A percentile compares a stretch with the other conserved stretches of the same genome.
phyloP scores from a whole-genome alignment of 2,888 invertebrate genomes.

The Corbicula japonica region DNA sequence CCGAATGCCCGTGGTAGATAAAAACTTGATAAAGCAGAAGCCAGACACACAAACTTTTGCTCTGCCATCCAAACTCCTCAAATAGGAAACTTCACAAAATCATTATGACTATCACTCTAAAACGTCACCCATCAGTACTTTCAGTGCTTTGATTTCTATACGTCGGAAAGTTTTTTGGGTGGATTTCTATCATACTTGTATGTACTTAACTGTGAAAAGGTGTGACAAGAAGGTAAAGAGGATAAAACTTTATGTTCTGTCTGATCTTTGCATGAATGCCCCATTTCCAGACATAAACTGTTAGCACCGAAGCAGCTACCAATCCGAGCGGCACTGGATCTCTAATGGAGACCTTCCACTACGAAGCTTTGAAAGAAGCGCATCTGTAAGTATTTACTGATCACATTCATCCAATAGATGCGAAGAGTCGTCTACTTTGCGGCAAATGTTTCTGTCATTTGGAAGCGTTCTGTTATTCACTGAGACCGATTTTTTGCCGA shows the following conservation, averaged over 20 bases:
- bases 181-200: no score
- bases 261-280: conserved; percentile 79
- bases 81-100: no score
- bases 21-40: no score
- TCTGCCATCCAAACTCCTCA: no score
- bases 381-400: conserved; percentile 63
- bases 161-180: no score
- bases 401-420: conserved; percentile 76
- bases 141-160: no score
- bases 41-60: no score
- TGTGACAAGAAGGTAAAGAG: conserved; percentile 44
- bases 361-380: conserved; percentile 70
- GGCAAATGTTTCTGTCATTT: conserved; percentile 82
- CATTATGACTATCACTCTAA: no score
- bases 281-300: conserved; percentile 81
- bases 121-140: no score
- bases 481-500: conserved; percentile 65
- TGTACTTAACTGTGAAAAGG: no score
- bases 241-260: conserved; percentile 80
- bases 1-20: no score
- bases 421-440: conserved; percentile 83
- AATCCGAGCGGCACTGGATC: conserved; percentile 75
- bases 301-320: conserved; percentile 74
- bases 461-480: conserved; percentile 68
- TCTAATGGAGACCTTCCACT: conserved; percentile 73